These are phyloP conservation scores for Zeugodacus cucurbitae DNA, from an alignment of 1,140 invertebrate genomes.

Conservation along the genomic window DNA sequence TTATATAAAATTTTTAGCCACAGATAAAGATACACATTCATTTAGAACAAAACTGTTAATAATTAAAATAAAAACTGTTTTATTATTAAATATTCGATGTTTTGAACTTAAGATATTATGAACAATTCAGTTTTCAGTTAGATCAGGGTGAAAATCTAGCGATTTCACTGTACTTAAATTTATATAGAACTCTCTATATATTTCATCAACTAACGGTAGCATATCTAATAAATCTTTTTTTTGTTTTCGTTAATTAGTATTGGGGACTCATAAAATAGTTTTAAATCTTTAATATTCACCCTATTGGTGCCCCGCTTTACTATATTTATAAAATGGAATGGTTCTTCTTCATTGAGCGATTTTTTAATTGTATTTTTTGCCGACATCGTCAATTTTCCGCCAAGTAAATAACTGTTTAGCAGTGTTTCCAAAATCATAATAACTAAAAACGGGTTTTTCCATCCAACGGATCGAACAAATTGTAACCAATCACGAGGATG, in stretches of 20 bases:
- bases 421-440: constrained; percentile 25
- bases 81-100: too few species aligned
- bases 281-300: constrained; percentile 4
- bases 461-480: constrained; percentile 42
- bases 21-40: too few species aligned
- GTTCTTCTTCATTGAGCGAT: constrained; percentile 27
- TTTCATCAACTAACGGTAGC: constrained; percentile 15
- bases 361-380: constrained; percentile 12
- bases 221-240: constrained; percentile 34
- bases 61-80: too few species aligned
- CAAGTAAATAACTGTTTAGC: constrained; percentile 21
- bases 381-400: constrained; percentile 7
- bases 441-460: background rate
- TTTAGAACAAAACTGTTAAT: too few species aligned
- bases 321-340: constrained; percentile 29
- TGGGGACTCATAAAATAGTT: constrained; percentile 4
- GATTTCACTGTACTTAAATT: background rate
- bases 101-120: too few species aligned
- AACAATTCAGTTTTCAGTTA: too few species aligned
- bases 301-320: constrained; percentile 25
- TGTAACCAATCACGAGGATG: constrained; percentile 43
- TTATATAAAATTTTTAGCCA: too few species aligned
- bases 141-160: constrained; percentile 33
- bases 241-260: constrained; percentile 37
- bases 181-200: constrained; percentile 35